Conservation (phyloP, 2,888 invertebrate species). For the Halictus quadricinctus region DNA sequence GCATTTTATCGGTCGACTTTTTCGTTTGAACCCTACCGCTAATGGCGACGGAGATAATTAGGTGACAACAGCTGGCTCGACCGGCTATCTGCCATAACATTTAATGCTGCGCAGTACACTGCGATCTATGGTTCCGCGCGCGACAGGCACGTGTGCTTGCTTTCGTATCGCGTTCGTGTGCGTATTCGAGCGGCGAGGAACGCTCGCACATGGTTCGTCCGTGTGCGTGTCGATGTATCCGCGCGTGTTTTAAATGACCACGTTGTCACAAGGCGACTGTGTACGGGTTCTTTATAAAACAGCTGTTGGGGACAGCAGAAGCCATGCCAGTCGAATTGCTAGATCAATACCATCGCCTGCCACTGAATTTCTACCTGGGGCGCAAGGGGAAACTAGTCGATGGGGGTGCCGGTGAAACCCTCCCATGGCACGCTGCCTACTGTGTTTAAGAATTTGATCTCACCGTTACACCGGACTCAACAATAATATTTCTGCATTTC, state of each 20-base stretch:
- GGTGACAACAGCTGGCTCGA: constrained; percentile 70
- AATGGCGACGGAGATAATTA: constrained; percentile 67
- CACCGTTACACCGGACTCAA: background rate
- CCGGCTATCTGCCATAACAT: constrained; percentile 60
- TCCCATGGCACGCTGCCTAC: background rate
- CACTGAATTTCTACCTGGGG: constrained; percentile 46
- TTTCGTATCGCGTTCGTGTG: background rate
- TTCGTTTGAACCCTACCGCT: constrained; percentile 46
- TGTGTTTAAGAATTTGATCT: constrained; percentile 17
- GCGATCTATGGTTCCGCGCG: constrained; percentile 48
- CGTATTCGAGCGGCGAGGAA: background rate
- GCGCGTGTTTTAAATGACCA: constrained; percentile 67
- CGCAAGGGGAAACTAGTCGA: constrained; percentile 42
- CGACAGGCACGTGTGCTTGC: constrained; percentile 30
- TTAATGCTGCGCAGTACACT: constrained; percentile 58
- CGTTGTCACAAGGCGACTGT: constrained; percentile 49
- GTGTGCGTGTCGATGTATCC: constrained; percentile 14
- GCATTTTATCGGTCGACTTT: constrained; percentile 64
- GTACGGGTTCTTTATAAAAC: constrained; percentile 68
- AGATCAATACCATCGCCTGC: constrained; percentile 69
- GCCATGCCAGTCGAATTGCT: constrained; percentile 65
- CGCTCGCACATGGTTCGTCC: background rate
- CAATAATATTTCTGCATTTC: background rate
- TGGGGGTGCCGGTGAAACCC: constrained; percentile 44
- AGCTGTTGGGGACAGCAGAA: constrained; percentile 72